phyloP scores from a whole-genome alignment of 1,140 invertebrate species.

The Trichoplusia ni region DNA sequence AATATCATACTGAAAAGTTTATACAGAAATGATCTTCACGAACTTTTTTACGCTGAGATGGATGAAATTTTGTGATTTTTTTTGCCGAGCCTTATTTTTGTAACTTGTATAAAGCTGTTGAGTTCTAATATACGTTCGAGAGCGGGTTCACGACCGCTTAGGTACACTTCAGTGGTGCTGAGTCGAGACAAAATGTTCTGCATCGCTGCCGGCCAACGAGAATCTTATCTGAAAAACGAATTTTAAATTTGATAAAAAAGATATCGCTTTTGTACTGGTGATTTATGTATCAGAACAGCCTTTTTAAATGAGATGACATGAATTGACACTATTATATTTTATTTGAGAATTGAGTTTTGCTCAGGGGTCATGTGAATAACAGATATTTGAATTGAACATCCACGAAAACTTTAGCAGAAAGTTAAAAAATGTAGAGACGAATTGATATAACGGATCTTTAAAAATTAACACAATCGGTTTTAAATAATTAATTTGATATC shows the following conservation, averaged over 20 bases:
- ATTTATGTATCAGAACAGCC: no score
- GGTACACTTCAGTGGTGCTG: constrained; percentile 38
- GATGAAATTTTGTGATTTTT: background rate
- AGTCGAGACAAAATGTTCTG: constrained; percentile 41
- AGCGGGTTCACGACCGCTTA: constrained; percentile 39
- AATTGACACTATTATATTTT: no score
- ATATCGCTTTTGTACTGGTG: background rate
- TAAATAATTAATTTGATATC: no score
- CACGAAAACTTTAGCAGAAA: no score
- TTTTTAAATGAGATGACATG: no score
- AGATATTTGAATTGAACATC: no score
- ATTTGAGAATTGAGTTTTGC: no score
- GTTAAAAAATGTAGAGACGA: no score
- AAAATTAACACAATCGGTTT: no score
- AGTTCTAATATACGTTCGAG: constrained; percentile 32
- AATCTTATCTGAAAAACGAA: constrained; percentile 38
- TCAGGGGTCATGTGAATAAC: no score
- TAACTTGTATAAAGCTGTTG: constrained; percentile 31
- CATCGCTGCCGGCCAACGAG: constrained; percentile 34
- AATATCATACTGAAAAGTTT: no score
- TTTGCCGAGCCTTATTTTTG: constrained; percentile 24
- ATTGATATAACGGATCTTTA: no score
- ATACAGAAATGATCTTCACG: background rate
- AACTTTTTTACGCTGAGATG: background rate
- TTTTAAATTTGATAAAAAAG: constrained; percentile 27